Evolutionary conservation across 2,797 vertebrate genomes (phyloP), one percentile per base, ranked within the genome.

Genomic region (Graptemys geographica): DNA sequence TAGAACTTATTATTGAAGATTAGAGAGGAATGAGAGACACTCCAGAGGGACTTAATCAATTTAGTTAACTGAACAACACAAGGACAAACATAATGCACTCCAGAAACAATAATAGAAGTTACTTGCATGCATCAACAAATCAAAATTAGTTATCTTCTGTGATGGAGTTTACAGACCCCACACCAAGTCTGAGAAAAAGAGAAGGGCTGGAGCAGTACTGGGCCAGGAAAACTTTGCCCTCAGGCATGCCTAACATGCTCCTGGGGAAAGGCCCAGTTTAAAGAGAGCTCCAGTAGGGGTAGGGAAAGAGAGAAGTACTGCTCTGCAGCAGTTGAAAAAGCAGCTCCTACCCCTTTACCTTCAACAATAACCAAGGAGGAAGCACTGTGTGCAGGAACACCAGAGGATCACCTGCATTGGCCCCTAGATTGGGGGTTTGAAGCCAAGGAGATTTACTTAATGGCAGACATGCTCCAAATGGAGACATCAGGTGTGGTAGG

Each of bases 121-220:
- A 84, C 27, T 1, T 83, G 18, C 3, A 8, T 89, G 55, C 31
- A 91, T 8, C 76, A 84, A 88, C 6, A 53, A 78, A 81, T 1
- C 15, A 33, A 81, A 92, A 89, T n/a, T 69, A 90, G 91, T 28
- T 41, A 4, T 8, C 53, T 78, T 2, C n/a, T 55, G 81, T 86
- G 12, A 84, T 44, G 76, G 4, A 89, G 12, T 12, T 16, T 94
- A 86, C 23, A 84, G 33, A 62, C 59, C 15, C 15, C 28, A 62
- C 31, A 62, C 31, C 59, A 33, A 62, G 59, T 15, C 59, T 33
- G 33, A 18, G 31, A 16, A n/a, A 72, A 12, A 72, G 10, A 21
- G n/a, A 72, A 41, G 19, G n/a, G 37, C n/a, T 21, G 33, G 69
- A 72, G 6, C 59, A 62, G 31, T 16, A 62, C 59, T 62, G 59